Evolutionary conservation across 2,888 invertebrate species (phyloP).

Genomic region (Agriotes lineatus): DNA sequence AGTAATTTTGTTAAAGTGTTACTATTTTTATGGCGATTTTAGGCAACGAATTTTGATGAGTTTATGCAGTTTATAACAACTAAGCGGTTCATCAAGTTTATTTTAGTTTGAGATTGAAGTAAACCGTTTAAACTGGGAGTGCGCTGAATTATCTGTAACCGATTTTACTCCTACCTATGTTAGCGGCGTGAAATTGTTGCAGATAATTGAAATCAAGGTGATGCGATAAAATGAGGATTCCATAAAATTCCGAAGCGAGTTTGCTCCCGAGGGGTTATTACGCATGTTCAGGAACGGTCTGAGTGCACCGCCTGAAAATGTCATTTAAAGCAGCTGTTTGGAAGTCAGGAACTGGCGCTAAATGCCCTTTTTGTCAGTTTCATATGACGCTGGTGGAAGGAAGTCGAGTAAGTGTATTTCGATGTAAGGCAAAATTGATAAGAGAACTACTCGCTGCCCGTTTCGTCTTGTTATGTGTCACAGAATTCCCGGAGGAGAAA

Average conservation of each 20-base stretch:
- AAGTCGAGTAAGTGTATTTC: slow-evolving; percentile 43
- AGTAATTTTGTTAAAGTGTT: too few species aligned
- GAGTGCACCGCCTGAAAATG: background rate
- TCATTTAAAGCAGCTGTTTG: background rate
- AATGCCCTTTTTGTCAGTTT: slow-evolving; percentile 34
- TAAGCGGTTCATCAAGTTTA: too few species aligned
- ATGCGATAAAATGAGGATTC: background rate
- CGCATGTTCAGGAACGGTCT: background rate
- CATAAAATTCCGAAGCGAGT: background rate
- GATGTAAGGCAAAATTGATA: slow-evolving; percentile 44
- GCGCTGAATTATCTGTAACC: too few species aligned
- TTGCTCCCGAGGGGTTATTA: background rate
- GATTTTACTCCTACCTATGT: too few species aligned
- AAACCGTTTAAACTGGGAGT: too few species aligned
- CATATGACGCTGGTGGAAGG: slow-evolving; percentile 33
- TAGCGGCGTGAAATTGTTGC: too few species aligned
- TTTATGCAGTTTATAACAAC: too few species aligned
- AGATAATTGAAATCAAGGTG: too few species aligned
- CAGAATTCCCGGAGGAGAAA: slow-evolving; percentile 37
- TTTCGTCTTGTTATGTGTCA: slow-evolving; percentile 42
- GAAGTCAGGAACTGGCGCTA: background rate
- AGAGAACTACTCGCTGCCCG: slow-evolving; percentile 44
- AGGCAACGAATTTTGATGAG: too few species aligned
- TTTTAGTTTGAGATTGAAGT: too few species aligned
- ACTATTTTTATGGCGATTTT: too few species aligned